Evolutionary conservation across 1,140 invertebrate genomes (phyloP), one percentile per base, ranked within the genome.

Genomic region (Plectrocnemia conspersa): DNA sequence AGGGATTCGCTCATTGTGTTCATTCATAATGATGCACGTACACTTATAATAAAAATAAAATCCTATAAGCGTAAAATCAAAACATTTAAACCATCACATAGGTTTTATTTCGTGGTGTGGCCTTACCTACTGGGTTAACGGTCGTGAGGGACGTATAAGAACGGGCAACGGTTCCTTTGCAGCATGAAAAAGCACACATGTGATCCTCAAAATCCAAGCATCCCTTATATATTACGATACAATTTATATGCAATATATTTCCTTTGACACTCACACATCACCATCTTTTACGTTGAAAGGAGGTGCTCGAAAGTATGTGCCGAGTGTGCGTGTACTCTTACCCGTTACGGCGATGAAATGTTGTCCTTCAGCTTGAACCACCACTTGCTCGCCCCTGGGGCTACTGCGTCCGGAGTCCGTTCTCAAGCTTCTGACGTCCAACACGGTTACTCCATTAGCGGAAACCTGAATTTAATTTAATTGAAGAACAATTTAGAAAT

Each of bases 381-480:
- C 59, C 22, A 40, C 47, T 13, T 47, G 23, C 18, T 61, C 55
- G 6, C 49, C 41, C 3, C 56, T 48, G 10, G 56, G 55, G 41
- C 59, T 62, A 33, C 47, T 52, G 23, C 52, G 56, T 3, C 42
- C 55, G 2, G 59, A 61, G 18, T 52, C 47, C 9, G 44, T 45
- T 13, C 53, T 18, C 18, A 62, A 54, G 33, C 56, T 58, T 13
- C 59, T 46, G 44, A 74, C 72, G 22, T 74, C 71, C 56, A 74
- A 70, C 42, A 72, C 71, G 0, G 70, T 67, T 9, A 62, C 59
- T 10, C 59, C 59, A 22, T 62, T 62, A 19, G 65, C 71, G 1
- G 71, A 69, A 25, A 74, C 71, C 71, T 73, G 66, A 1, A 36
- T 52, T 23, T 21, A 50, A 11, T 38, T 24, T 23, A 24, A 38